Base-by-base conservation (phyloP, 2,113 vertebrate genomes). In the Peromyscus polionotus region DNA sequence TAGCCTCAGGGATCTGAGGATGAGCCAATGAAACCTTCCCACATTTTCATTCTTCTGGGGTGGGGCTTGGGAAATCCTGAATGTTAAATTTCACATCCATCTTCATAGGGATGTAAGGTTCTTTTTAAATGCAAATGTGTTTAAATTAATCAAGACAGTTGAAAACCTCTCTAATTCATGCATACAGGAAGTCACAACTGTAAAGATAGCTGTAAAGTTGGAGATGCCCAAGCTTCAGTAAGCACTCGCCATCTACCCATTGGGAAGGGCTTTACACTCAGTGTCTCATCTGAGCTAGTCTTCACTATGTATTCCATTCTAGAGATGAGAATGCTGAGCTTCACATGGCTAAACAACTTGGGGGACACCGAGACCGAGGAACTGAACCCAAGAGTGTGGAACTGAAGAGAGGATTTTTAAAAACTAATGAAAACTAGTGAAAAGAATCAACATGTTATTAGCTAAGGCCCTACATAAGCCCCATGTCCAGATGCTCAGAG, bases 81-180 rank as follows among this genome's bases (percentile, higher is more conserved):
- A 73, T 63, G 20, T 68, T 84, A 95, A 92, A 95, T 75, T 72
- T 86, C 67, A 93, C 86, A 91, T 42, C 36, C 4, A n/a, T 39
- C 45, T 59, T 67, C 72, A 77, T 28, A 57, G 39, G 16, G 67
- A 90, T 83, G 88, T n/a, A 61, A 68, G 17, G 17, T 94, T 54
- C 54, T 54, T 45, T 77, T 3, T 7, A 57, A 88, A 91, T 51
- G 24, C 77, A 91, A 94, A 77, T 87, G 54, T 26, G 65, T 59
- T 8, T 63, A 75, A 39, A 45, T 86, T 76, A 86, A 85, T 89
- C 77, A 75, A 93, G 72, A 70, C 39, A 61, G 22, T 77, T 24
- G 51, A 51, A 67, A 72, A 57, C 20, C 36, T 42, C 39, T 92
- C 54, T 84, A 24, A 39, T 57, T 33, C 13, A 48, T 16, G 11